These are phyloP conservation scores for Timema podura DNA, from an alignment of 2,888 invertebrate genomes.

Conservation along the genomic window DNA sequence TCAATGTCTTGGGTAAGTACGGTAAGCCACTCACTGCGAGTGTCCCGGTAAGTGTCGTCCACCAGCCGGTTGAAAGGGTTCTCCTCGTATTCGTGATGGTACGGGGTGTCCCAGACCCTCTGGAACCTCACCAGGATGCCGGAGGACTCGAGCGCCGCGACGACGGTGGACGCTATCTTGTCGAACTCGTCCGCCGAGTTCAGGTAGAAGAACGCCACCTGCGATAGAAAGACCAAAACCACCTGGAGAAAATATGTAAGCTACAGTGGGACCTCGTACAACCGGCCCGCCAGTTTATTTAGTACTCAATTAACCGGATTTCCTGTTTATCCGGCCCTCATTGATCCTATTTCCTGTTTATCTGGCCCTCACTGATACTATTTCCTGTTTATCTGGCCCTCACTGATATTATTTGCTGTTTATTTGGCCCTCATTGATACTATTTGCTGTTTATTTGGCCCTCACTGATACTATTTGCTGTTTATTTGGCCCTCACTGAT, in stretches of 20 bases:
- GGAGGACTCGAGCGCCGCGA: conserved; percentile 63
- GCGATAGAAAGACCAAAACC: conserved; percentile 28
- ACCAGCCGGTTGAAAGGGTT: conserved; percentile 85
- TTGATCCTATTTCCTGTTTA: too few relatives aligned
- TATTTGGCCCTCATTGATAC: too few relatives aligned
- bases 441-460: too few relatives aligned
- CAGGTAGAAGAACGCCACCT: conserved; percentile 81
- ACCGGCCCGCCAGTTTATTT: too few relatives aligned
- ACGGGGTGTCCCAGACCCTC: conserved; percentile 63
- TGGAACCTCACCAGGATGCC: conserved; percentile 66
- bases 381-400: too few relatives aligned
- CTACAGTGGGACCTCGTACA: background rate
- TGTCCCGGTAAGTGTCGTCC: conserved; percentile 73
- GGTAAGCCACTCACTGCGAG: conserved; percentile 78
- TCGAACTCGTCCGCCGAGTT: conserved; percentile 68
- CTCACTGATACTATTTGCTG: too few relatives aligned
- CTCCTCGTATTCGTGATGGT: conserved; percentile 75
- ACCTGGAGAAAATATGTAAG: background rate
- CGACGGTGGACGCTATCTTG: conserved; percentile 73
- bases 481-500: too few relatives aligned
- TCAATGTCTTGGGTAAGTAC: too few relatives aligned
- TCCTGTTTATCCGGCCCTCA: too few relatives aligned
- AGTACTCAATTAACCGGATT: too few relatives aligned
- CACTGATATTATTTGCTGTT: too few relatives aligned
- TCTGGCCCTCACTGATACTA: too few relatives aligned